Base-by-base conservation (phyloP, 2,888 invertebrate genomes). In the Thymelicus lineola region DNA sequence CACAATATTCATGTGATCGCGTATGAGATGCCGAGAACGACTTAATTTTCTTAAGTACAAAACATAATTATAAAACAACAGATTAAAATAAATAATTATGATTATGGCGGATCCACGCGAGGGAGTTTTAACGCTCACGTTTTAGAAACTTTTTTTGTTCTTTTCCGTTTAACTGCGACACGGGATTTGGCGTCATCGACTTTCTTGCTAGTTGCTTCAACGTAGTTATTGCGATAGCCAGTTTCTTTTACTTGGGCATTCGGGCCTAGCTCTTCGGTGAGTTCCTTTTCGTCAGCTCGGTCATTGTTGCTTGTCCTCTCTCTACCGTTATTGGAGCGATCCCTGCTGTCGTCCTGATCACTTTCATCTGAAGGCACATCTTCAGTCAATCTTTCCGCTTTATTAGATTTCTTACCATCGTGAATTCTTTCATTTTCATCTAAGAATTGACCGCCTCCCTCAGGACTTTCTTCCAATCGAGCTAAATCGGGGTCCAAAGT, bases 11-110 rank as follows among this genome's bases (percentile, higher is more conserved):
- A 57, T 58, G 48, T 63, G 58, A 38, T 58, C 60, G 55, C 62
- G 55, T 62, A 46, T 35, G 62, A 20, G 62, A 9, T 57, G 62
- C 61, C 48, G 60, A 28, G 35, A 69, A 38, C 62, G 69, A 69
- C 46, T 50, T 48, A 35, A 57, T 57, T 64, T n/a, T 28, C 59
- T 58, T 50, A 58, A 42, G 50, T 70, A 64, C 42, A 69, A 70
- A 68, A 57, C 57, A 55, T 68, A 74, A 63, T 12, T 42, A 42
- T 42, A 71, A 72, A 72, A 70, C 57, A 59, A 64, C 20, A 55
- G 68, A 45, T 77, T 73, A 75, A 75, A 91, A 90, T 91, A 91
- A 90, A 89, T 91, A 91, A 86, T 80, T 80, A 80, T 75, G 76
- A 74, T 77, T 91, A 91, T 91, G 91, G 91, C 91, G 86, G 85